phyloP scores from a whole-genome alignment of 2,797 vertebrate species.

The Tragelaphus oryx region DNA sequence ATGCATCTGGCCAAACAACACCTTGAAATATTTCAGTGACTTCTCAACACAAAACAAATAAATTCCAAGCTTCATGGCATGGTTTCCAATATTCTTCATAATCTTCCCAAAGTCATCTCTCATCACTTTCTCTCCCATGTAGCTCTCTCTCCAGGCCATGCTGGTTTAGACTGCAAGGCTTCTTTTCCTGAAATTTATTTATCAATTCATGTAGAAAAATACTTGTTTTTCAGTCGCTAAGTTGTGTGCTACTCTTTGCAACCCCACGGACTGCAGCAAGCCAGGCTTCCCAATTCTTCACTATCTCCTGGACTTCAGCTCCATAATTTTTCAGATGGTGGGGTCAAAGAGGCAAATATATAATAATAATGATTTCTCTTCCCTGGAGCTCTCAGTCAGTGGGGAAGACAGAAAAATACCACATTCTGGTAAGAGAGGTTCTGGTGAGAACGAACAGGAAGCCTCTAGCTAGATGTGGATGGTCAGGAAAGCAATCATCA shows the following conservation, averaged over 20 bases:
- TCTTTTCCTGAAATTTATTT: not conserved
- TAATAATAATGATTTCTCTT: not conserved
- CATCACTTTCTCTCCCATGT: not conserved
- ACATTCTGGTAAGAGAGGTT: not conserved
- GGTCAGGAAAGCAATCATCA: not conserved
- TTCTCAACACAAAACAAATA: not conserved
- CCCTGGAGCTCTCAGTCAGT: not conserved
- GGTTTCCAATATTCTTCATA: not conserved
- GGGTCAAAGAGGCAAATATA: not conserved
- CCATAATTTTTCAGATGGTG: not conserved
- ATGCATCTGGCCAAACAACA: not conserved
- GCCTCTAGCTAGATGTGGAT: not conserved
- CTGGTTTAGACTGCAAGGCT: not conserved
- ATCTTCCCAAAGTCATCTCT: not conserved
- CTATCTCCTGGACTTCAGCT: not conserved
- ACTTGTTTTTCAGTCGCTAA: not conserved
- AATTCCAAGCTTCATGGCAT: not conserved
- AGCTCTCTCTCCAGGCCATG: not conserved
- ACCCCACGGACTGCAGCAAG: not conserved
- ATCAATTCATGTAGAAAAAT: slow-evolving; percentile 5
- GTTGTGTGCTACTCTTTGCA: not conserved
- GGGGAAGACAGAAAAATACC: not conserved
- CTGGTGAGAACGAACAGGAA: not conserved
- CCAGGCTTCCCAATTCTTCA: not conserved
- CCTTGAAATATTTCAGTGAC: not conserved